Conservation (phyloP, 2,113 vertebrate genomes). For the Bufo gargarizans region DNA sequence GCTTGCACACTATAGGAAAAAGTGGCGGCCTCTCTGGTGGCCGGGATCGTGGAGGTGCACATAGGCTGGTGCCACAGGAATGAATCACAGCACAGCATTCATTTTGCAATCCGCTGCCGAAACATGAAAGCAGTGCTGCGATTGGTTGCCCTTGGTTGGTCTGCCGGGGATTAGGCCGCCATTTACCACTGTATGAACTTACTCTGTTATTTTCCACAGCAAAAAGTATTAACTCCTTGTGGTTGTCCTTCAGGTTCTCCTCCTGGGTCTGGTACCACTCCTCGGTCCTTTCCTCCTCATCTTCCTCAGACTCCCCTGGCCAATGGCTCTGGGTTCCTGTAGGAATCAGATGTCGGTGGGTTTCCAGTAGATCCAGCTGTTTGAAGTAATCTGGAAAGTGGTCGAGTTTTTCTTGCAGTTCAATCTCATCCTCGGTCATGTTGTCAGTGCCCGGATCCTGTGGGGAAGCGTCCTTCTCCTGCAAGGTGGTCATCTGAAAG, state of each 20-base stretch:
- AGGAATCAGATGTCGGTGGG: slow-evolving; percentile 78
- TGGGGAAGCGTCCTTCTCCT: not conserved
- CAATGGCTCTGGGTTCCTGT: slow-evolving; percentile 80
- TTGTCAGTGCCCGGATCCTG: slow-evolving; percentile 61
- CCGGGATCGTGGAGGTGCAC: too few species aligned
- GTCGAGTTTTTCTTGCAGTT: slow-evolving; percentile 43
- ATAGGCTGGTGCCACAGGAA: too few species aligned
- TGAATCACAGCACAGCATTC: too few species aligned
- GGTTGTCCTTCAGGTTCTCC: slow-evolving; percentile 74
- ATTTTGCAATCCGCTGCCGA: too few species aligned
- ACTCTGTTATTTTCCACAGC: slow-evolving; percentile 83
- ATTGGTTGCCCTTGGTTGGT: too few species aligned
- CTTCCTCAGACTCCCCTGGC: slow-evolving; percentile 75
- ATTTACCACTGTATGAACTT: slow-evolving; percentile 52
- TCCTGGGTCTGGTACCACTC: slow-evolving; percentile 81
- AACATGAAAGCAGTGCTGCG: too few species aligned
- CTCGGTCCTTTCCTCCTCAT: slow-evolving; percentile 72
- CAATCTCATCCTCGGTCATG: slow-evolving; percentile 29
- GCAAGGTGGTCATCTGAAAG: slow-evolving; percentile 10
- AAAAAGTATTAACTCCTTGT: slow-evolving; percentile 77
- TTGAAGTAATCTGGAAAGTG: slow-evolving; percentile 78
- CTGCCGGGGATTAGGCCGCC: too few species aligned
- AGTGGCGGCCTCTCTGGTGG: too few species aligned
- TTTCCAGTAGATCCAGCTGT: slow-evolving; percentile 80
- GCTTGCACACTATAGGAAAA: too few species aligned